These are phyloP conservation scores for Pachyseris speciosa DNA, from an alignment of 64 coral and sea anemone species.

Conservation along the genomic window DNA sequence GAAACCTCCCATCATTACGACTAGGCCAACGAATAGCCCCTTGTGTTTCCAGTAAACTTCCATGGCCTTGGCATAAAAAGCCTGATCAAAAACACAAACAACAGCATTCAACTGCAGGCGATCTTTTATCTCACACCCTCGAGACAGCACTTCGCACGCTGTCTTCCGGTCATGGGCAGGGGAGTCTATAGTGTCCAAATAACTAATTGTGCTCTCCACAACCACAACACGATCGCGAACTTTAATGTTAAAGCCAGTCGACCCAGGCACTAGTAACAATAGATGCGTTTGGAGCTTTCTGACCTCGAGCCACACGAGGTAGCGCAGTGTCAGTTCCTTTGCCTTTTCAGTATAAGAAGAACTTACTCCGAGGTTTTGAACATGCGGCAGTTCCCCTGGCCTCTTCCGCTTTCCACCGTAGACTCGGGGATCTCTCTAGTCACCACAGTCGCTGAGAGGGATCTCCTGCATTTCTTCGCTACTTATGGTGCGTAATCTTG, in stretches of 20 bases:
- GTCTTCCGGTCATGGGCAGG: constrained; percentile 68
- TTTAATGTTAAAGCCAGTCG: too few species aligned
- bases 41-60: constrained; percentile 62
- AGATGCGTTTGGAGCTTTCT: constrained; percentile 64
- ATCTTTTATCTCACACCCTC: constrained; percentile 60
- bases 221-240: too few species aligned
- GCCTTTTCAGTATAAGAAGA: constrained; percentile 17
- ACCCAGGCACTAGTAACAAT: too few species aligned
- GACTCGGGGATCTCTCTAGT: constrained; percentile 61
- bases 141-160: constrained; percentile 50
- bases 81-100: constrained; percentile 71
- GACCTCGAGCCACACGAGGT: constrained; percentile 65
- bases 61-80: constrained; percentile 66
- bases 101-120: constrained; percentile 40
- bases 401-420: constrained; percentile 59
- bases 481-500: constrained; percentile 5
- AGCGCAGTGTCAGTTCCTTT: not conserved
- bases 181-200: constrained; percentile 59
- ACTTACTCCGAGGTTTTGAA: constrained; percentile 35
- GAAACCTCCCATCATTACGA: constrained; percentile 60
- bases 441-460: constrained; percentile 52
- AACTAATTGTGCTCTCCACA: too few species aligned
- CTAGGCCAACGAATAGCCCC: constrained; percentile 25
- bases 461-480: constrained; percentile 74
- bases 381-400: constrained; percentile 59